Base-by-base conservation (phyloP, 2,797 vertebrate species). In the Crocidura indochinensis region DNA sequence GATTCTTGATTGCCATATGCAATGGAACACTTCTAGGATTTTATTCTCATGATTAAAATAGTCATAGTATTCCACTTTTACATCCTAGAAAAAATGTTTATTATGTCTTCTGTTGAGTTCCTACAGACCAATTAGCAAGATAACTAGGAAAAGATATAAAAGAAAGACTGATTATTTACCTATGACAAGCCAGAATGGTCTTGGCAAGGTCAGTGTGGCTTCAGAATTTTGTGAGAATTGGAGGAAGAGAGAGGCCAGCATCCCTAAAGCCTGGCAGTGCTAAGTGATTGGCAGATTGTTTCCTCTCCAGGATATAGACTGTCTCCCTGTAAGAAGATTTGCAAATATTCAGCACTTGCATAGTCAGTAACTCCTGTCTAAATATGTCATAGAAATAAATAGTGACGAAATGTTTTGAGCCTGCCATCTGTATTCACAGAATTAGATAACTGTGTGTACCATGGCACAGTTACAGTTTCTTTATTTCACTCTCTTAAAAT, bases 41-140 rank as follows among this genome's bases (percentile, higher is more conserved):
- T 60, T 29, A 26, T 79, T 72, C 12, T 80, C 31, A 29, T 80
- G 38, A 60, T 76, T 27, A 49, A 75, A 31, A 68, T 31, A 44
- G 74, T 92, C 29, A 47, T 60, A 11, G 5, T 86, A 76, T 79
- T 77, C 74, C 29, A 56, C 31, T 67, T 68, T 92, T 75, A 47
- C 27, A 24, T 51, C 44, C 14, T 91, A 64, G 53, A 62, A 92
- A 65, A 62, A 91, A n/a, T 81, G 6, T 11, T 6, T 19, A 24
- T 2, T 60, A 78, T 80, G 10, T 62, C 68, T 88, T 74, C 49
- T 65, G 51, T 26, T 31, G 85, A 38, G 47, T 0, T 60, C 88
- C 62, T 65, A 31, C 17, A 78, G 77, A 3, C 12, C 85, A 56
- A 60, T 92, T 82, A 68, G 75, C 65, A 81, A 74, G 90, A 82